Conservation (phyloP, 2,113 vertebrate species). For the Amazona vittata region DNA sequence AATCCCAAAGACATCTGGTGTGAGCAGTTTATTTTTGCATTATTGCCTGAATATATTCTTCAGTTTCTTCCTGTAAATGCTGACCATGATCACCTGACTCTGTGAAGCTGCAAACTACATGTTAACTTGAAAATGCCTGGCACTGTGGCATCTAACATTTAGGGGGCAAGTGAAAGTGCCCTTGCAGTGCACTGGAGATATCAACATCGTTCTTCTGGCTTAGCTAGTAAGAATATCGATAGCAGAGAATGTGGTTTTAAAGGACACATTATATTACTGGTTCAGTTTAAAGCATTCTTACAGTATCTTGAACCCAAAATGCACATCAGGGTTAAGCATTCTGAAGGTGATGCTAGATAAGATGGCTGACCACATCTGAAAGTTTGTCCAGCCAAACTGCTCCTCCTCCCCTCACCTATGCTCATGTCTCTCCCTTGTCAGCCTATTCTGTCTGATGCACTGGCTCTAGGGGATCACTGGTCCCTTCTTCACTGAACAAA, state of each 20-base stretch:
- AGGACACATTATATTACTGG: background rate
- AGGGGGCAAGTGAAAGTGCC: fast-evolving
- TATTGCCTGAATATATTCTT: background rate
- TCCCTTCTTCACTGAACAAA: background rate
- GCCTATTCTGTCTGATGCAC: background rate
- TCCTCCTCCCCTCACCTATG: background rate
- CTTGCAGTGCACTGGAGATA: background rate
- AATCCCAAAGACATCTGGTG: slow-evolving; percentile 1
- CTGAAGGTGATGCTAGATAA: background rate
- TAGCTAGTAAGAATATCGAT: background rate
- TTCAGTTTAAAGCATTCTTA: background rate
- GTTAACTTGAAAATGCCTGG: background rate
- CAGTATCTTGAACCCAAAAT: background rate
- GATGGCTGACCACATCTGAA: fast-evolving
- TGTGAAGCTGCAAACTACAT: background rate
- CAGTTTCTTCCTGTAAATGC: background rate
- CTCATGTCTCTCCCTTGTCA: fast-evolving
- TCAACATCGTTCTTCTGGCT: background rate
- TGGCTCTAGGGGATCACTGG: background rate
- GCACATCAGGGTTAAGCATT: background rate
- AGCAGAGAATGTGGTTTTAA: background rate
- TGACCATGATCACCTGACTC: background rate
- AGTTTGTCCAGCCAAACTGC: background rate
- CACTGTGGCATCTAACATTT: background rate
- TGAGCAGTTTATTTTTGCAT: background rate